Conservation (phyloP, 2,888 invertebrate species). For the Parascotia fuliginaria region DNA sequence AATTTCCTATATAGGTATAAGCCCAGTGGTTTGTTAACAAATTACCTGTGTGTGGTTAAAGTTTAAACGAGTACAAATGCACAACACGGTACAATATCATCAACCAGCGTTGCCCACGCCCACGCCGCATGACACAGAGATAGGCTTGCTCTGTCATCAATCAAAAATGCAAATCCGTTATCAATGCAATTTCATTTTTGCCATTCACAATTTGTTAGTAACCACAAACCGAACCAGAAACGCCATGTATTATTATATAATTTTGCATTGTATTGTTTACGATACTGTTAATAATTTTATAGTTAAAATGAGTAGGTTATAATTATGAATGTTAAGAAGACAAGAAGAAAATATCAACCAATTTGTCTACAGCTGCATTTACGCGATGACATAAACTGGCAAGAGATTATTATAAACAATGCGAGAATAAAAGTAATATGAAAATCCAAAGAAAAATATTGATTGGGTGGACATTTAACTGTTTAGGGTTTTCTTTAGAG, state of each 20-base stretch:
- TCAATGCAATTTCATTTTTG: conserved; percentile 10
- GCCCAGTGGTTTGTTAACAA: neutral
- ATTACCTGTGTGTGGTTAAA: neutral
- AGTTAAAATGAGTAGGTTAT: no score
- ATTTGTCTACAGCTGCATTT: no score
- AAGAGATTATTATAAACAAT: no score
- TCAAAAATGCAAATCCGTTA: conserved; percentile 14
- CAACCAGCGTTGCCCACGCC: no score
- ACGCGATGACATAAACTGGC: no score
- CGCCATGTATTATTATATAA: neutral
- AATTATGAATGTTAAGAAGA: no score
- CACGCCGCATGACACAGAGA: neutral
- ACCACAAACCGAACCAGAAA: neutral
- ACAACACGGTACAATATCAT: neutral
- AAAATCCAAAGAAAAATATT: no score
- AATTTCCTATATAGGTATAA: no score
- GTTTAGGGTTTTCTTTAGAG: no score
- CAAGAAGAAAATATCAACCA: no score
- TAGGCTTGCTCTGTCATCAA: conserved; percentile 7
- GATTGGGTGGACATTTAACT: no score
- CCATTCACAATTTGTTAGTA: neutral
- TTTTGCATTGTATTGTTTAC: neutral
- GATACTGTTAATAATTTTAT: neutral
- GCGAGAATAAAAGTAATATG: no score
- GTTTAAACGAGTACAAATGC: neutral